These are phyloP conservation scores for Leptinotarsa rubiginosa DNA, from an alignment of 2,888 invertebrate genomes.

Conservation along the genomic window DNA sequence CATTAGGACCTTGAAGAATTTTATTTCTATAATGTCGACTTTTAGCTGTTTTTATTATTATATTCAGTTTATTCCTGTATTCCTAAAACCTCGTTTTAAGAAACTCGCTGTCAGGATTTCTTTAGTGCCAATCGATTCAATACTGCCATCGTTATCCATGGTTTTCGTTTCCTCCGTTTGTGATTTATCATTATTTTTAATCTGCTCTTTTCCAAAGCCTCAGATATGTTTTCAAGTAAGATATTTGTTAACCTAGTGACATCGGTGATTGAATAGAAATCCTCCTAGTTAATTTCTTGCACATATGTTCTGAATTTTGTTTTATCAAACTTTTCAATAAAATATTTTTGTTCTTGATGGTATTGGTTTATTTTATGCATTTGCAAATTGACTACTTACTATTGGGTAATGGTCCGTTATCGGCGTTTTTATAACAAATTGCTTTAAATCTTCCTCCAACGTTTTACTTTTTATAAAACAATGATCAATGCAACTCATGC, in stretches of 20 bases:
- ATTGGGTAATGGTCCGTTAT: neutral
- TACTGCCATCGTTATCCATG: too few relatives aligned
- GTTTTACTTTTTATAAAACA: neutral
- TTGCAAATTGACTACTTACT: too few relatives aligned
- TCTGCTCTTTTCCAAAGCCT: too few relatives aligned
- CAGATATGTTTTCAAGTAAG: too few relatives aligned
- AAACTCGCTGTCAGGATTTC: neutral
- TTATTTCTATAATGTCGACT: neutral
- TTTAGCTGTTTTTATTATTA: neutral
- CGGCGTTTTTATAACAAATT: neutral
- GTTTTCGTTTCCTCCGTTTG: too few relatives aligned
- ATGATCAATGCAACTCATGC: neutral
- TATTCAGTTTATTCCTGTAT: slow-evolving; percentile 1
- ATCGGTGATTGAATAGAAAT: neutral
- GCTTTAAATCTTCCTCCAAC: neutral
- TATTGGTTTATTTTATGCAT: too few relatives aligned
- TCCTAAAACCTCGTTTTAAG: neutral
- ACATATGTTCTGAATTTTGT: neutral
- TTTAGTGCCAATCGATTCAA: too few relatives aligned
- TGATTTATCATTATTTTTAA: too few relatives aligned
- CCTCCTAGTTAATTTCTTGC: neutral
- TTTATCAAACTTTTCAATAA: neutral
- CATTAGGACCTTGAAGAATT: neutral
- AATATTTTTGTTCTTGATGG: too few relatives aligned
- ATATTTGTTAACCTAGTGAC: too few relatives aligned